These are phyloP conservation scores for Eretmocerus hayati DNA, from an alignment of 2,888 invertebrate species.

Conservation along the genomic window DNA sequence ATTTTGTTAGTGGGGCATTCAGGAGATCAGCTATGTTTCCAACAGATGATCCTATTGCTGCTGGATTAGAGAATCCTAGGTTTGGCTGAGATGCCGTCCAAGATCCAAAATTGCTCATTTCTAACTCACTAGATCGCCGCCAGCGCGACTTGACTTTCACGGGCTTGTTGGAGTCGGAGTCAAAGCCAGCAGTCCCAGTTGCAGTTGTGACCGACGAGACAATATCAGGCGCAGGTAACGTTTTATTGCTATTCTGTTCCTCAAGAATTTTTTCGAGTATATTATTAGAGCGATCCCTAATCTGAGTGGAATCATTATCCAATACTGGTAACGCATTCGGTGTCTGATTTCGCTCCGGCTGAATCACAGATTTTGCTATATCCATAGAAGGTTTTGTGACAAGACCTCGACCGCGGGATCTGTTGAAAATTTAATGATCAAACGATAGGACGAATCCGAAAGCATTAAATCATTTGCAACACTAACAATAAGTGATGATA, in stretches of 20 bases:
- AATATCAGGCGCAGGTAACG: constrained; percentile 26
- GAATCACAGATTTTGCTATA: constrained; percentile 27
- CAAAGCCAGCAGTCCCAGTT: constrained; percentile 34
- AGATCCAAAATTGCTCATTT: constrained; percentile 50
- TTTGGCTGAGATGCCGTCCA: constrained; percentile 37
- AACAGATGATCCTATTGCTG: constrained; percentile 7
- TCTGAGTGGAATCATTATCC: constrained; percentile 33
- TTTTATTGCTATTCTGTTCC: constrained; percentile 36
- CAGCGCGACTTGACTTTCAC: constrained; percentile 75
- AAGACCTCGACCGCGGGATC: constrained; percentile 42
- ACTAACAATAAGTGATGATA: too few relatives aligned
- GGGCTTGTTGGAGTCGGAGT: constrained; percentile 53
- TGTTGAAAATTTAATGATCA: too few relatives aligned
- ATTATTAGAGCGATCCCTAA: constrained; percentile 31
- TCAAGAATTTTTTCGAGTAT: constrained; percentile 39
- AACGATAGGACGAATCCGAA: too few relatives aligned
- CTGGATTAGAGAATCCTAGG: constrained; percentile 7
- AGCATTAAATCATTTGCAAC: too few relatives aligned
- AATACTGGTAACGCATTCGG: constrained; percentile 24
- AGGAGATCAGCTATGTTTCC: constrained; percentile 11
- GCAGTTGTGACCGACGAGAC: constrained; percentile 30
- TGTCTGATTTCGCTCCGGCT: constrained; percentile 35
- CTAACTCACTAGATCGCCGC: constrained; percentile 68
- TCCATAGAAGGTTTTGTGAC: constrained; percentile 40
- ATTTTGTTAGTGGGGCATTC: constrained; percentile 10